Percentiles rank a stretch among this genome's conserved stretches.
Conservation (phyloP, 2,888 invertebrate genomes). For the Caenorhabditis imperialis region DNA sequence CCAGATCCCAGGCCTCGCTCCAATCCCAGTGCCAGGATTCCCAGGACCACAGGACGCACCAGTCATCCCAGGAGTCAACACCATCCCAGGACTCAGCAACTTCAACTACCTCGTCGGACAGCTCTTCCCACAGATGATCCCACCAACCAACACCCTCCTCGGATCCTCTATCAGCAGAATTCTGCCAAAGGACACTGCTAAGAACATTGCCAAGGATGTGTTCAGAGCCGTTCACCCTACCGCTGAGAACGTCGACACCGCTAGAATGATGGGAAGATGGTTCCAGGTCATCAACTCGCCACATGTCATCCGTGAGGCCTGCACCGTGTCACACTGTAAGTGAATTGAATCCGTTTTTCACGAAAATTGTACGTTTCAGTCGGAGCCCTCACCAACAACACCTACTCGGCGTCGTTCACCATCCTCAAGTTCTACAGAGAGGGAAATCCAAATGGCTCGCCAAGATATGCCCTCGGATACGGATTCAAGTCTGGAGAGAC, state of each 20-base stretch:
- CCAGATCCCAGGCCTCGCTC: constrained; percentile 77
- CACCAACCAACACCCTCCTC: constrained; percentile 78
- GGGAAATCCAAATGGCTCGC: constrained; percentile 78
- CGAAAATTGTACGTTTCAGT: constrained; percentile 66
- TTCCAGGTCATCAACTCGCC: constrained; percentile 79
- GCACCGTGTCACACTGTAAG: constrained; percentile 78
- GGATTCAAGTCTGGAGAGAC: constrained; percentile 78
- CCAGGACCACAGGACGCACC: constrained; percentile 77
- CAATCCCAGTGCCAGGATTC: constrained; percentile 77
- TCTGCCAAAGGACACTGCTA: constrained; percentile 78
- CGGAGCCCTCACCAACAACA: constrained; percentile 78
- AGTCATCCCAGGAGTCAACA: constrained; percentile 78
- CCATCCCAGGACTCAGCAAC: constrained; percentile 78
- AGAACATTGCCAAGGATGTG: constrained; percentile 78
- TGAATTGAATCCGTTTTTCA: no score
- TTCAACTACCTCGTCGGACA: constrained; percentile 78
- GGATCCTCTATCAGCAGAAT: constrained; percentile 78
- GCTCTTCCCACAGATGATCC: constrained; percentile 78
- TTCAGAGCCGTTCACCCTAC: constrained; percentile 77
- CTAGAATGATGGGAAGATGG: constrained; percentile 79
- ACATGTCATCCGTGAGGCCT: constrained; percentile 78
- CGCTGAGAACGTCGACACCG: constrained; percentile 78
- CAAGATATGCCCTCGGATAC: constrained; percentile 78
- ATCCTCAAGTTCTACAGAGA: constrained; percentile 78
- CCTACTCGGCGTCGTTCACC: constrained; percentile 78